Evolutionary conservation across 2,797 vertebrate species (phyloP), one percentile per base, ranked within the genome.

Genomic region (Sylvia borin): DNA sequence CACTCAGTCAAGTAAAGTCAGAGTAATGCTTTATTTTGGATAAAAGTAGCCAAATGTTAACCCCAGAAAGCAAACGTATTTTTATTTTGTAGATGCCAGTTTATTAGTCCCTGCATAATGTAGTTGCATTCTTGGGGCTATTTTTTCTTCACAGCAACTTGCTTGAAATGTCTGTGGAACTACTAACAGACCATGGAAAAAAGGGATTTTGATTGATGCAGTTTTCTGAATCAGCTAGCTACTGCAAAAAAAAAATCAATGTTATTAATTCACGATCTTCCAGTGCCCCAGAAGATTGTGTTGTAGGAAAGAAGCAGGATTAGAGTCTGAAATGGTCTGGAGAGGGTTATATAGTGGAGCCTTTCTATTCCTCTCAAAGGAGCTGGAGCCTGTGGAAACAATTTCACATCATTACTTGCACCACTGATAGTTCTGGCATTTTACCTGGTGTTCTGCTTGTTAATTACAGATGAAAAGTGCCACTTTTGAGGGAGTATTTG

Each of bases 391-490:
- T 51, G n/a, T 92, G 45, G n/a, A 90, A 92, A 51, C 3, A 67
- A 66, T 75, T 88, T 86, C 11, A 4, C 36, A 45, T 58, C 43
- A 43, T 67, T 80, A 61, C 26, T 80, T 95, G 61, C 70, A 89
- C 57, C 71, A 72, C 29, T 55, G 25, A 85, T 78, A 88, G 51
- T 91, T 73, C 62, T 51, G 51, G 34, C 43, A 79, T 88, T 83
- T 95, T 77, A 80, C 62, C 48, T 79, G 81, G 25, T 34, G 31
- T 93, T 92, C 54, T 74, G 55, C 76, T 92, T 96, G 32, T 86
- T 95, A 87, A 92, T 96, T 91, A 51, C 8, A 7, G 42, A 47
- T 50, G 51, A 68, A 36, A 94, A 96, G 61, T 84, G 43, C 34
- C 75, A 36, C 38, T 70, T 88, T 73, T 82, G 27, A 81, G 72